Evolutionary conservation across 1,140 invertebrate species (phyloP).

Genomic region (Solenopsis invicta): DNA sequence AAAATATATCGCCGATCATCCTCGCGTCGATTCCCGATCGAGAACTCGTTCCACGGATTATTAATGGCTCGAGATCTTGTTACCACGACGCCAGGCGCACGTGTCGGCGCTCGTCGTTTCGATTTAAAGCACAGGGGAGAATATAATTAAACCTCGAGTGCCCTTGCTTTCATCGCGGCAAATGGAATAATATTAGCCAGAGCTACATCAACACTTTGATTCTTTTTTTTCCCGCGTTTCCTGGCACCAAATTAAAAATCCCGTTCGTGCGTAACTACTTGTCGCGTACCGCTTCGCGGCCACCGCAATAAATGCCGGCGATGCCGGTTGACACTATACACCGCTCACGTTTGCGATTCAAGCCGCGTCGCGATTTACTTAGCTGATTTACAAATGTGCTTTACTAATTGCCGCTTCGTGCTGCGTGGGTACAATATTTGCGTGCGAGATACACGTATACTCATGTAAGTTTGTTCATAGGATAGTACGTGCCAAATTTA

Average conservation of each 20-base stretch:
- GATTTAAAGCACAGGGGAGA: not conserved
- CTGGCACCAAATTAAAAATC: slow-evolving; percentile 24
- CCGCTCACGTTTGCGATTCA: slow-evolving; percentile 31
- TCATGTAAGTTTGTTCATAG: slow-evolving; percentile 25
- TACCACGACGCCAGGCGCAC: slow-evolving; percentile 2
- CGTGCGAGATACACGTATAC: slow-evolving; percentile 24
- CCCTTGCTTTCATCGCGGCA: not conserved
- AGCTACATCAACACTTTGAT: not conserved
- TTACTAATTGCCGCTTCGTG: slow-evolving; percentile 52
- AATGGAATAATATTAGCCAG: not conserved
- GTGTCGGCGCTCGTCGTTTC: slow-evolving; percentile 1
- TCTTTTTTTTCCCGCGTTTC: not conserved
- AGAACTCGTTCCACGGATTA: slow-evolving; percentile 49
- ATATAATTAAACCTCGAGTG: slow-evolving; percentile 27
- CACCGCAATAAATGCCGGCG: slow-evolving; percentile 30
- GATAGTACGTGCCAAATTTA: slow-evolving; percentile 44
- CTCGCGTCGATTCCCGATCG: slow-evolving; percentile 17
- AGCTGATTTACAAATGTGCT: slow-evolving; percentile 60
- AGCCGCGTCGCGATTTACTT: slow-evolving; percentile 49
- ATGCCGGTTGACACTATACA: slow-evolving; percentile 34
- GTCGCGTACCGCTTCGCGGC: slow-evolving; percentile 11
- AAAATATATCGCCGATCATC: slow-evolving; percentile 15
- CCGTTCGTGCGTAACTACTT: slow-evolving; percentile 5
- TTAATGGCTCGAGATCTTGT: slow-evolving; percentile 65
- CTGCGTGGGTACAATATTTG: slow-evolving; percentile 58